These are phyloP conservation scores for Cossypha heuglini DNA, from an alignment of 2,797 vertebrate species.

Conservation along the genomic window DNA sequence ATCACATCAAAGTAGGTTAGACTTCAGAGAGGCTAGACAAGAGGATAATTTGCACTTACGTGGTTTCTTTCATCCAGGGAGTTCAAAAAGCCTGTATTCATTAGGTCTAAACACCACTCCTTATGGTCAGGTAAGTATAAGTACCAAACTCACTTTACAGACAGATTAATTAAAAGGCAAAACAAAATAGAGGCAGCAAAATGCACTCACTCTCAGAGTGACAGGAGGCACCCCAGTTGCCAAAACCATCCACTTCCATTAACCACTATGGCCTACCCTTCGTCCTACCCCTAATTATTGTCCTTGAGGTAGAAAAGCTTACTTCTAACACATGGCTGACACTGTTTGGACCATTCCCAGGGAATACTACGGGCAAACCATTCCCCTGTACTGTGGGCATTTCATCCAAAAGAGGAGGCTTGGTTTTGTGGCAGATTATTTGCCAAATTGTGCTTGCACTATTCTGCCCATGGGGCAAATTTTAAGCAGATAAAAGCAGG, in stretches of 20 bases:
- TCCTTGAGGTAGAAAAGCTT: not conserved
- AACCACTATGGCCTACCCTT: not conserved
- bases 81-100: conserved; percentile 10
- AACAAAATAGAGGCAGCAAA: not conserved
- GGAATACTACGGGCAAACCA: not conserved
- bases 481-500: not conserved
- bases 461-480: not conserved
- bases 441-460: not conserved
- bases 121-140: not conserved
- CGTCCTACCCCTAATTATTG: not conserved
- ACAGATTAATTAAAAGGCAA: not conserved
- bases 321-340: not conserved
- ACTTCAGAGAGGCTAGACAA: conserved; percentile 39
- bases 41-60: conserved; percentile 42
- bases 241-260: not conserved
- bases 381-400: fast-evolving
- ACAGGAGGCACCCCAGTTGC: not conserved
- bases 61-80: conserved; percentile 31
- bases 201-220: not conserved
- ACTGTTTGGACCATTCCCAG: not conserved
- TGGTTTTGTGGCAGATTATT: not conserved
- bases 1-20: conserved; percentile 36
- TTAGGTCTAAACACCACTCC: not conserved
- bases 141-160: not conserved
- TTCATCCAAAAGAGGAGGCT: not conserved